phyloP scores from a whole-genome alignment of 2,888 invertebrate genomes.

The Leptopterna dolabrata region DNA sequence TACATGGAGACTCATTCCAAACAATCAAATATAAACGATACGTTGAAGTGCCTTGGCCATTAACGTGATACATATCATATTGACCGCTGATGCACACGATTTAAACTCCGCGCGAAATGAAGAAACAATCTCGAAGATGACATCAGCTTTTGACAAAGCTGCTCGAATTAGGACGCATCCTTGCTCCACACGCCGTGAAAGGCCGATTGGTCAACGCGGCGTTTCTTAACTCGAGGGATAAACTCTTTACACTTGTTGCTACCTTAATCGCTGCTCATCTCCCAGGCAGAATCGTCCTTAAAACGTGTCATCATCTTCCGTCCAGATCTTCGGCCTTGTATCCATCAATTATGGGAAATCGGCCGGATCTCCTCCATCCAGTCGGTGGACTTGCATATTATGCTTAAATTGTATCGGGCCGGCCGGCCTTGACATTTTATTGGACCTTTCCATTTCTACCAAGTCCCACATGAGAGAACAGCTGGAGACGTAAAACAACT shows the following conservation, averaged over 20 bases:
- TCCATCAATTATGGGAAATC: not conserved
- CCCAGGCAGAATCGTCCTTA: not conserved
- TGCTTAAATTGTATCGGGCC: not conserved
- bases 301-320: not conserved
- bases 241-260: constrained; percentile 14
- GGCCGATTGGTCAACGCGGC: constrained; percentile 31
- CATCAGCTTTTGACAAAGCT: constrained; percentile 46
- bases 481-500: not conserved
- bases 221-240: constrained; percentile 6
- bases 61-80: not conserved
- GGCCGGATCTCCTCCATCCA: not conserved
- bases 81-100: not conserved
- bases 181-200: constrained; percentile 11
- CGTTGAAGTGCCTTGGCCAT: not conserved
- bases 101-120: not conserved
- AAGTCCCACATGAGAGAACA: not conserved
- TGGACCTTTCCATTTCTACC: not conserved
- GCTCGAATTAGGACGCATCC: constrained; percentile 23
- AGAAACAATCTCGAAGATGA: constrained; percentile 19
- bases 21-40: not conserved
- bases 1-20: too few relatives aligned
- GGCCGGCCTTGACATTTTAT: not conserved
- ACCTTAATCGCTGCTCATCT: constrained; percentile 20
- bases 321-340: not conserved
- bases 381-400: not conserved